Evolutionary conservation across 2,888 invertebrate species (phyloP).

Genomic region (Hemaris fuciformis): DNA sequence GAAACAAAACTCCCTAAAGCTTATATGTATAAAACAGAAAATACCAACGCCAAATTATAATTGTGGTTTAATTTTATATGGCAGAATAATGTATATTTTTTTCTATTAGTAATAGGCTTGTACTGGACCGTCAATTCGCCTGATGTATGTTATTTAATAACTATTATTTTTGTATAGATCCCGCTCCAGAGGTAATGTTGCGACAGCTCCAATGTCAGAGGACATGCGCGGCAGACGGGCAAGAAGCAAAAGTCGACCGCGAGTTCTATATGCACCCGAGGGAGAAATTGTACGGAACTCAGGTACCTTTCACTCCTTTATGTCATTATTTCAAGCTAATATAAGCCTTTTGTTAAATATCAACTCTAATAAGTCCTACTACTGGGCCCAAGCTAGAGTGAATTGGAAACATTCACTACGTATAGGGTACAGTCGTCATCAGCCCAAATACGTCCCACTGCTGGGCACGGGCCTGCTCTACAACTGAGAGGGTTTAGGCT

Average conservation of each 20-base stretch:
- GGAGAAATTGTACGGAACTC: constrained; percentile 90
- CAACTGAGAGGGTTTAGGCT: no score
- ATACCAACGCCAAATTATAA: no score
- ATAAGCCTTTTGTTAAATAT: background rate
- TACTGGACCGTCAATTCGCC: background rate
- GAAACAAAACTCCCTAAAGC: no score
- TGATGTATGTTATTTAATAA: background rate
- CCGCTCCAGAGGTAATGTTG: constrained; percentile 66
- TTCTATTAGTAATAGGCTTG: background rate
- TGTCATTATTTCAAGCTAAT: background rate
- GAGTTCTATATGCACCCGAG: constrained; percentile 92
- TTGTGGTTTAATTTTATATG: no score
- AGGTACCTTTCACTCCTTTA: constrained; percentile 56
- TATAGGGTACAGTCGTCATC: no score
- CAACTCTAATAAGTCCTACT: no score
- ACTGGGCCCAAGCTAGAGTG: no score
- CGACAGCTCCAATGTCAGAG: constrained; percentile 65
- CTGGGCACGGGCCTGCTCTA: no score
- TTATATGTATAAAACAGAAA: no score
- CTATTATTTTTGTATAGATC: constrained; percentile 43
- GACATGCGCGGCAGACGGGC: constrained; percentile 80
- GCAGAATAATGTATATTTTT: no score
- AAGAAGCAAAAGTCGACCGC: constrained; percentile 91
- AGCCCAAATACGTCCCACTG: no score
- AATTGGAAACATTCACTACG: no score